Conservation (phyloP, 1,140 invertebrate genomes). For the Latrodectus geometricus region DNA sequence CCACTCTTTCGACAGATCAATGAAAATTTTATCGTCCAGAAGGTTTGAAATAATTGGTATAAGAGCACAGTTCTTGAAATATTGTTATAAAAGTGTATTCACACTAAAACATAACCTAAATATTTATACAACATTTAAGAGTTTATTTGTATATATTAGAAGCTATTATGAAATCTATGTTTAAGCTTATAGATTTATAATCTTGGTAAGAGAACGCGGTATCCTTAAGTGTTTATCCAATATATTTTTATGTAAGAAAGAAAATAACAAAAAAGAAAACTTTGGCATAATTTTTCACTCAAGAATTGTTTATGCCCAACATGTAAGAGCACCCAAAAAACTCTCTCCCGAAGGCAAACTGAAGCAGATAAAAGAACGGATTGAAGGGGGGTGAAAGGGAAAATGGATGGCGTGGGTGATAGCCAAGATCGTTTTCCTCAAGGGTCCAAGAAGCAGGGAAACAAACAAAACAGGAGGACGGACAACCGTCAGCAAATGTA, state of each 20-base stretch:
- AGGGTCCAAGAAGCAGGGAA: background rate
- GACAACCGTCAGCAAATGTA: conserved; percentile 61
- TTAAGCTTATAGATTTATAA: too few species aligned
- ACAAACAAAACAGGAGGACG: conserved; percentile 48
- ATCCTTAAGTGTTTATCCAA: too few species aligned
- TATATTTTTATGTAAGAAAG: background rate
- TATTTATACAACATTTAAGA: too few species aligned
- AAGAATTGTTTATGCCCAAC: conserved; percentile 33
- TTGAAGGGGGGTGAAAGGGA: background rate
- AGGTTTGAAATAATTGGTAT: too few species aligned
- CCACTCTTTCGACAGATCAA: too few species aligned
- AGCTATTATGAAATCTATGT: too few species aligned
- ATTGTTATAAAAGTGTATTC: too few species aligned
- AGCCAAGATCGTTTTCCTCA: conserved; percentile 24
- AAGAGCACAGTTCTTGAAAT: too few species aligned
- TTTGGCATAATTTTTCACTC: conserved; percentile 57
- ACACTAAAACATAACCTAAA: too few species aligned
- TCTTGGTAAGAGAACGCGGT: too few species aligned
- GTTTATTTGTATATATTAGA: too few species aligned
- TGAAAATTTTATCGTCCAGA: too few species aligned
- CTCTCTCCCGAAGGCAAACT: conserved; percentile 18
- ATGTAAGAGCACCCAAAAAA: background rate
- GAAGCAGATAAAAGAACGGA: conserved; percentile 25
- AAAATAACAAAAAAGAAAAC: background rate
- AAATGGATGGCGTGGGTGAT: background rate